These are phyloP conservation scores for Amphipoea oculea DNA, from an alignment of 2,888 invertebrate genomes.

Conservation along the genomic window DNA sequence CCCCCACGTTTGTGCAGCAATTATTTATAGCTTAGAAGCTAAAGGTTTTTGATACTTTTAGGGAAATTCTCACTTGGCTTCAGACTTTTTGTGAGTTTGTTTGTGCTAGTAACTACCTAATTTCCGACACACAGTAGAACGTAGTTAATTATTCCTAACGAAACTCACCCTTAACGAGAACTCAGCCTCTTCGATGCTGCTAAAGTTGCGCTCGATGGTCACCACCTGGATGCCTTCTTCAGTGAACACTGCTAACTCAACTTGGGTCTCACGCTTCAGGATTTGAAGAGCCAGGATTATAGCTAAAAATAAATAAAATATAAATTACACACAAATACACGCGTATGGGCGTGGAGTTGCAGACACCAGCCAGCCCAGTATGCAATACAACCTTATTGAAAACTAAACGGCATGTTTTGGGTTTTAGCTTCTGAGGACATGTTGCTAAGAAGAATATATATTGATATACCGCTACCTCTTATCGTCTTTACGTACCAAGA, in stretches of 20 bases:
- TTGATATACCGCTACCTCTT: background rate
- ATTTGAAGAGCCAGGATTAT: slow-evolving; percentile 91
- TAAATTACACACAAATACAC: background rate
- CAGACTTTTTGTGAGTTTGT: no score
- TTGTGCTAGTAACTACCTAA: background rate
- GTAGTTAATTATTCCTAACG: background rate
- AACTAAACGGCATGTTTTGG: background rate
- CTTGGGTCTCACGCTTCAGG: slow-evolving; percentile 90
- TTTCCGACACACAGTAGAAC: background rate
- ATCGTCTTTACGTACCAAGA: background rate
- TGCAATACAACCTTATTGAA: background rate
- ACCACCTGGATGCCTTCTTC: slow-evolving; percentile 84
- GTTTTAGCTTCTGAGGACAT: background rate
- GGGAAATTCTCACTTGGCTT: no score
- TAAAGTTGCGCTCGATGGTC: slow-evolving; percentile 81
- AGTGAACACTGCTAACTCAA: slow-evolving; percentile 91
- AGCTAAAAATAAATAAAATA: slow-evolving; percentile 78
- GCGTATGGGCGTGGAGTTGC: background rate
- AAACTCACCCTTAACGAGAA: slow-evolving; percentile 82
- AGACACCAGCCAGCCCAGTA: background rate
- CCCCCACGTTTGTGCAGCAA: no score
- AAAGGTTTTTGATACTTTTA: no score
- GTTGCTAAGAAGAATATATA: background rate
- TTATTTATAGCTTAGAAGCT: no score
- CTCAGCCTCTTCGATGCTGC: slow-evolving; percentile 84